Evolutionary conservation across 92 coral and sea anemone genomes (phyloP).

Genomic region (Parazoanthus swiftii): DNA sequence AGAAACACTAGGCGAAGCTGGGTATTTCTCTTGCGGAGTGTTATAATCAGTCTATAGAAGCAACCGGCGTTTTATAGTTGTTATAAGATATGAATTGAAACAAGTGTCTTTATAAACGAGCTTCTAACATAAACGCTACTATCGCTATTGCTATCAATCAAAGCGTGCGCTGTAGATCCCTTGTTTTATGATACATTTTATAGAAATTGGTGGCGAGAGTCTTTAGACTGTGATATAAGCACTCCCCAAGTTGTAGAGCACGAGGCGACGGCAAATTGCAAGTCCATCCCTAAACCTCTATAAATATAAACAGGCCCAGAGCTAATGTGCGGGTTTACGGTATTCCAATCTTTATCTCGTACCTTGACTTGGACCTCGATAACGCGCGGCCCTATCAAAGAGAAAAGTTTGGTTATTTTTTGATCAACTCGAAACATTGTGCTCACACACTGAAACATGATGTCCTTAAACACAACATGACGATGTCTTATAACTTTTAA

Average conservation of each 20-base stretch:
- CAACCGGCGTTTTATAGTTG: not conserved
- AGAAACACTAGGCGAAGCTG: too few relatives aligned
- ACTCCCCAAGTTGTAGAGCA: too few relatives aligned
- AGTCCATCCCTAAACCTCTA: not conserved
- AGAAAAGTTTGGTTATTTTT: not conserved
- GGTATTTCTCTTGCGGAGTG: too few relatives aligned
- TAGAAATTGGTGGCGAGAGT: too few relatives aligned
- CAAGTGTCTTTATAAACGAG: not conserved
- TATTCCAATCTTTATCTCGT: not conserved
- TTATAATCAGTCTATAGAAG: not conserved
- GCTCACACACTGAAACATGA: not conserved
- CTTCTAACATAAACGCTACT: not conserved
- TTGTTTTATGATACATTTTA: too few relatives aligned
- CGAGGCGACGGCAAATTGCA: not conserved
- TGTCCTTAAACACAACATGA: not conserved
- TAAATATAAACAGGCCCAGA: not conserved
- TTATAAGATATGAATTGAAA: not conserved
- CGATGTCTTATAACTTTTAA: not conserved
- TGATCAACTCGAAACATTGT: not conserved
- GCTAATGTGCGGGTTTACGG: not conserved
- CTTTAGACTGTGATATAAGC: too few relatives aligned
- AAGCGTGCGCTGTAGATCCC: not conserved
- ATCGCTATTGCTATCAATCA: too few relatives aligned
- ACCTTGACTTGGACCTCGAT: constrained; percentile 95
- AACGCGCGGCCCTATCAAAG: constrained; percentile 87